Base-by-base conservation (phyloP, 2,888 invertebrate species). In the Trisateles emortualis region DNA sequence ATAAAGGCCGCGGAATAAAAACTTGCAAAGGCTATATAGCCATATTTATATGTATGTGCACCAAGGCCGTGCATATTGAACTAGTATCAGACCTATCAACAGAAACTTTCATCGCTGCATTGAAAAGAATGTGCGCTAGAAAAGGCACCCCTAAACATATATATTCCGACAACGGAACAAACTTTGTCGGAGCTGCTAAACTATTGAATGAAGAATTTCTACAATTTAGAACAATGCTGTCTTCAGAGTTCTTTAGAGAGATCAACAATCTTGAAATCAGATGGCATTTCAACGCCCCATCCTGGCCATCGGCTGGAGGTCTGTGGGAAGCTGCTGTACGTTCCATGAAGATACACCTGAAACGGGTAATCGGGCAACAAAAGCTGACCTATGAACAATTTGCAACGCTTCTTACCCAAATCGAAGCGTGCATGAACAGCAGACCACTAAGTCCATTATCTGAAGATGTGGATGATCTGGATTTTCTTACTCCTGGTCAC, bases 1-100 rank as follows among this genome's bases (percentile, higher is more conserved):
- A 54, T 29, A 59, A 51, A 40, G 52, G 54, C n/a, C 38, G 52
- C 22, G 48, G 48, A 3, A 22, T 39, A 8, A 59, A 48, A 19
- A 46, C 55, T 10, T 29, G 32, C 6, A 60, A 60, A 44, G 60
- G 50, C 0, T 60, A 56, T 11, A 43, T 59, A n/a, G 51, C 51
- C 33, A 29, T 45, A 17, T 51, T 51, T 8, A 29, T 51, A 10
- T 51, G 51, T n/a, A 39, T 54, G 41, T 33, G 9, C 5, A 55
- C 58, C 13, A 58, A 58, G 33, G 52, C 52, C 2, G 40, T 52
- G 26, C 48, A 47, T 24, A 17, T 52, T 0, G 47, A 52, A 26
- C 24, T 47, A 9, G 53, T 53, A 5, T 53, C 49, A 1, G 50
- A 50, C n/a, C 38, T 50, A 13, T 32, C 30, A 8, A 52, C 51